These are phyloP conservation scores for Drosophila littoralis DNA, from an alignment of 1,140 invertebrate species.

Conservation along the genomic window DNA sequence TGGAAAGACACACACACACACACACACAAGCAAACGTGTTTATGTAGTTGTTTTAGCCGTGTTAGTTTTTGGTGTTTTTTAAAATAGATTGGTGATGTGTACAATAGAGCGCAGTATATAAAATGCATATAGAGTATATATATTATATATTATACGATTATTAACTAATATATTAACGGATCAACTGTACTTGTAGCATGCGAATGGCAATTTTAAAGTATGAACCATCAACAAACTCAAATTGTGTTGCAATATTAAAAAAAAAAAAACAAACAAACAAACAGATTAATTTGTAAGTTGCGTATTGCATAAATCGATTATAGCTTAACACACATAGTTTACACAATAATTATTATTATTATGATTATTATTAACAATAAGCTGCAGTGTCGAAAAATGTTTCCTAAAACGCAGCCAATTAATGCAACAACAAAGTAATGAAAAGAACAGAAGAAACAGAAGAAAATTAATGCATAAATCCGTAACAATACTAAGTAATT, in stretches of 20 bases:
- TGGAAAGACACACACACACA: conserved; percentile 22
- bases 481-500: conserved; percentile 79
- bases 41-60: conserved; percentile 77
- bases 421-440: conserved; percentile 47
- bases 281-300: conserved; percentile 67
- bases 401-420: conserved; percentile 75
- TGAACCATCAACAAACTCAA: conserved; percentile 42
- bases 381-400: conserved; percentile 58
- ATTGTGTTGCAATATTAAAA: conserved; percentile 75
- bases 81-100: conserved; percentile 73
- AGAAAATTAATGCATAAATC: conserved; percentile 37
- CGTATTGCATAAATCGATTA: conserved; percentile 52
- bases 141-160: conserved; percentile 70
- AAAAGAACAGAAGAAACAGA: conserved; percentile 21
- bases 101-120: conserved; percentile 71
- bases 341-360: conserved; percentile 36
- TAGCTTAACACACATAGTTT: conserved; percentile 35
- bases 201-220: conserved; percentile 69
- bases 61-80: conserved; percentile 80
- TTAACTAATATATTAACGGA: conserved; percentile 72
- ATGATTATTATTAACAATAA: conserved; percentile 48
- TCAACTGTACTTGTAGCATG: conserved; percentile 63
- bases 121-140: conserved; percentile 51
- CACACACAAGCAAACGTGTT: conserved; percentile 34
- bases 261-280: conserved; percentile 30